phyloP scores from a whole-genome alignment of 2,797 vertebrate genomes.

The Denticeps clupeoides region DNA sequence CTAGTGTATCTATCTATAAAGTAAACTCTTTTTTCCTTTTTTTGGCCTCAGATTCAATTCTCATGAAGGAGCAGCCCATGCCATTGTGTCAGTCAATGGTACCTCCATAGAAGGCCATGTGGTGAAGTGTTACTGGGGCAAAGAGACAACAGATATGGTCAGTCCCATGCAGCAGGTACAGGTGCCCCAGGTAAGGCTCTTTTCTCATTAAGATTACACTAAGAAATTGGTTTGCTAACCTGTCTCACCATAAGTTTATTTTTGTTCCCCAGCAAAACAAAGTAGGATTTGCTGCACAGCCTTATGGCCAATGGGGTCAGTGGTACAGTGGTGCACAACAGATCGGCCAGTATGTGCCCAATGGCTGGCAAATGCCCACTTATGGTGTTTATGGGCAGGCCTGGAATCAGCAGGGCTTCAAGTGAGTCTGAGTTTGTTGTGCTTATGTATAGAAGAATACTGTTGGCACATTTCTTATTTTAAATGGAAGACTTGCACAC shows the following conservation, averaged over 20 bases:
- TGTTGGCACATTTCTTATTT: too few species aligned
- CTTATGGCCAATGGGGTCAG: constrained; percentile 93
- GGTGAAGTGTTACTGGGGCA: constrained; percentile 97
- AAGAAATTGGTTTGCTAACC: too few species aligned
- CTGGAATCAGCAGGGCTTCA: constrained; percentile 95
- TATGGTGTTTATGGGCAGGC: constrained; percentile 88
- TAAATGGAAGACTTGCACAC: too few species aligned
- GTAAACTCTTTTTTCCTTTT: too few species aligned
- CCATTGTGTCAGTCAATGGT: constrained; percentile 93
- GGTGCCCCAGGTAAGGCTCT: constrained; percentile 53
- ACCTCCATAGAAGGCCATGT: constrained; percentile 86
- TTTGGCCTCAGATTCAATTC: constrained; percentile 85
- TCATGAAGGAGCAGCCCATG: constrained; percentile 90
- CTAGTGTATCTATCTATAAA: too few species aligned
- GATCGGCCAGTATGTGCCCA: constrained; percentile 90
- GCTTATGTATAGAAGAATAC: too few species aligned
- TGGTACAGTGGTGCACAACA: constrained; percentile 91
- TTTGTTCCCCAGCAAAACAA: constrained; percentile 68
- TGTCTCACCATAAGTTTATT: neutral
- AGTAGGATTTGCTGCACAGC: constrained; percentile 79
- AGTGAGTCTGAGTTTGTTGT: constrained; percentile 70
- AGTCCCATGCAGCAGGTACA: constrained; percentile 76
- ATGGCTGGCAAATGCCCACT: constrained; percentile 92
- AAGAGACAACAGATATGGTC: constrained; percentile 82
- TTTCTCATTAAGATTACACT: neutral